A percentile compares a stretch with the other conserved stretches of the same genome.
Conservation (phyloP, 2,888 invertebrate species). For the Hyppa rectilinea region DNA sequence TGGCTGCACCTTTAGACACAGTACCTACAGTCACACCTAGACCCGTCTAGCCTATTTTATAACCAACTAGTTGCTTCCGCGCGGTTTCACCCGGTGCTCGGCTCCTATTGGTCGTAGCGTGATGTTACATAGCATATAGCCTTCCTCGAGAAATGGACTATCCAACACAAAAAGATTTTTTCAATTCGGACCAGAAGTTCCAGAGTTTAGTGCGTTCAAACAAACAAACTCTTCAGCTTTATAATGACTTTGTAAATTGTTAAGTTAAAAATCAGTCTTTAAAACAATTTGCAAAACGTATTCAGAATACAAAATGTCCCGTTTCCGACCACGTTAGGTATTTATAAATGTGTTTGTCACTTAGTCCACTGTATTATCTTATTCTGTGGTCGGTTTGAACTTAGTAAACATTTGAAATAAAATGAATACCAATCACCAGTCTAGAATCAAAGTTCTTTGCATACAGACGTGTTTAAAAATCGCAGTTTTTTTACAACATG, state of each 20-base stretch:
- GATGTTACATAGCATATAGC: too few relatives aligned
- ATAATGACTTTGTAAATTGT: too few relatives aligned
- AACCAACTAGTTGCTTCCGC: too few relatives aligned
- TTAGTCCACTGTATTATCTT: conserved; percentile 14
- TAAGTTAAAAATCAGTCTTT: not conserved
- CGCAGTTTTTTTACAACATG: conserved; percentile 11
- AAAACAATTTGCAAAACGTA: not conserved
- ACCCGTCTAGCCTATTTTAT: conserved; percentile 13
- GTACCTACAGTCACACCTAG: too few relatives aligned
- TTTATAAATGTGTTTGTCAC: conserved; percentile 16
- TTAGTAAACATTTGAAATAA: conserved; percentile 32
- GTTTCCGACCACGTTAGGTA: conserved; percentile 19
- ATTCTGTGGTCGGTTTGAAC: conserved; percentile 38
- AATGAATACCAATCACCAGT: conserved; percentile 29
- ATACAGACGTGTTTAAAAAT: conserved; percentile 14
- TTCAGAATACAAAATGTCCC: conserved; percentile 16
- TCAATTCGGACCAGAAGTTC: too few relatives aligned
- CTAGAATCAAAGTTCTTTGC: conserved; percentile 7
- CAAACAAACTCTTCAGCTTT: too few relatives aligned
- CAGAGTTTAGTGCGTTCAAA: too few relatives aligned
- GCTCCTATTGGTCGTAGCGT: too few relatives aligned
- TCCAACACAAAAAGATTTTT: too few relatives aligned
- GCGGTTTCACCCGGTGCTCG: too few relatives aligned
- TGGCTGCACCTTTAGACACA: conserved; percentile 2
- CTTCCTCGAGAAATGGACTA: too few relatives aligned